Base-by-base conservation (phyloP, 2,797 vertebrate species). In the Pseudocheirus occidentalis region DNA sequence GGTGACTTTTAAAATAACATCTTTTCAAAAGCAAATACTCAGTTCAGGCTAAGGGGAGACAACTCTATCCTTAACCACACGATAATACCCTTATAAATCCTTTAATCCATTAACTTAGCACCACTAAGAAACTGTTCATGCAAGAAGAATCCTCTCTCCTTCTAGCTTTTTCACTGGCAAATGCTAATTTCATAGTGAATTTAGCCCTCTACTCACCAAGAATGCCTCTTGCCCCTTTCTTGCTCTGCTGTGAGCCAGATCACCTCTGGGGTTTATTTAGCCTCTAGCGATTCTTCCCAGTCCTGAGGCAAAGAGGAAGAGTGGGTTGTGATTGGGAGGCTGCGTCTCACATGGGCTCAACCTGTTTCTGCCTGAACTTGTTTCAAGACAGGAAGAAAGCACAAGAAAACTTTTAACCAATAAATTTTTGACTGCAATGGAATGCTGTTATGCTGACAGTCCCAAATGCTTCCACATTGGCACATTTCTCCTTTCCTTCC, bases 241-340 rank as follows among this genome's bases (percentile, higher is more conserved):
- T 92, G 5, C 73, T 92, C 14, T n/a, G 0, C 0, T 29, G 46
- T 13, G 54, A 13, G 21, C 54, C 0, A 0, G 91, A 50, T 56
- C 96, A 90, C 96, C 92, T 95, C 91, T 90, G 94, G 56, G 93
- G 93, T 73, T 0, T 1, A 94, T 91, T 96, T 97, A 91, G 50
- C n/a, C 91, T 55, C 95, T 40, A 0, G 2, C 93, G 66, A 87
- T 92, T 90, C 96, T 98, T 98, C 98, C 97, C 98, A 97, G 40
- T 50, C 58, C 94, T 96, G 95, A 46, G 54, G 96, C 31, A 96
- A 96, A 58, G 24, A 96, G 94, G 90, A 55, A 96, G 53, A 31
- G 93, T 62, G 93, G 94, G 92, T 92, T 95, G 97, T 98, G 98
- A 98, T 98, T 98, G 98, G 98, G 98, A 97, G 98, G 96, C 95